phyloP scores from a whole-genome alignment of 92 coral and sea anemone species.

The Ricordea florida region DNA sequence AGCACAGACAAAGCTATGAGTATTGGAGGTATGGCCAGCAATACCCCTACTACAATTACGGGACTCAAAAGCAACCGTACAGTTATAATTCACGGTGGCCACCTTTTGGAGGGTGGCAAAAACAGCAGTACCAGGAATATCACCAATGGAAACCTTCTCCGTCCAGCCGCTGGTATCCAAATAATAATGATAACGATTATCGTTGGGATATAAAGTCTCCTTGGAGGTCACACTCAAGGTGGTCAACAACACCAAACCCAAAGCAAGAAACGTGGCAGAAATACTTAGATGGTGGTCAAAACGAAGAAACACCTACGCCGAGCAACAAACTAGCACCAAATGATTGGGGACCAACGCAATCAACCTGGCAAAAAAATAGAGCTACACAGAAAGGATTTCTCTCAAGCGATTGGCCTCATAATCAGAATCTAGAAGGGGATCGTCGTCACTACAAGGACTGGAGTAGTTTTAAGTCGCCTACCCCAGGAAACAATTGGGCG shows the following conservation, averaged over 20 bases:
- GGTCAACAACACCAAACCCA: too few relatives aligned
- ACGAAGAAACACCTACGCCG: conserved; percentile 2
- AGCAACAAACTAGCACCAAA: not conserved
- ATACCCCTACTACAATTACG: conserved; percentile 31
- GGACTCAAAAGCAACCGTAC: not conserved
- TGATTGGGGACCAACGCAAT: conserved; percentile 2
- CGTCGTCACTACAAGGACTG: conserved; percentile 7
- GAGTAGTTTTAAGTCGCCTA: not conserved
- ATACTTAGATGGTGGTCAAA: not conserved
- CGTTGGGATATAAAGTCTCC: too few relatives aligned
- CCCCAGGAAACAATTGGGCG: not conserved
- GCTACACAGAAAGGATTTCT: not conserved
- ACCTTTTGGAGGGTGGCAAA: too few relatives aligned
- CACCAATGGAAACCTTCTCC: too few relatives aligned
- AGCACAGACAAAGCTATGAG: conserved; percentile 38
- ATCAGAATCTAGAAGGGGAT: not conserved
- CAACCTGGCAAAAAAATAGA: not conserved
- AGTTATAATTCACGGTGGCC: too few relatives aligned
- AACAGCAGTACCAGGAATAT: too few relatives aligned
- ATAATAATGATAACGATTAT: too few relatives aligned
- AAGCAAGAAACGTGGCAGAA: too few relatives aligned
- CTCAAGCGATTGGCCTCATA: not conserved
- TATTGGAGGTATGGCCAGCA: conserved; percentile 16
- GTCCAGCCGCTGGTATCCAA: too few relatives aligned
- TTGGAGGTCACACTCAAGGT: too few relatives aligned